A percentile compares a stretch with the other conserved stretches of the same genome.
phyloP scores from a whole-genome alignment of 2,888 invertebrate species.

The Amphiduros pacificus region DNA sequence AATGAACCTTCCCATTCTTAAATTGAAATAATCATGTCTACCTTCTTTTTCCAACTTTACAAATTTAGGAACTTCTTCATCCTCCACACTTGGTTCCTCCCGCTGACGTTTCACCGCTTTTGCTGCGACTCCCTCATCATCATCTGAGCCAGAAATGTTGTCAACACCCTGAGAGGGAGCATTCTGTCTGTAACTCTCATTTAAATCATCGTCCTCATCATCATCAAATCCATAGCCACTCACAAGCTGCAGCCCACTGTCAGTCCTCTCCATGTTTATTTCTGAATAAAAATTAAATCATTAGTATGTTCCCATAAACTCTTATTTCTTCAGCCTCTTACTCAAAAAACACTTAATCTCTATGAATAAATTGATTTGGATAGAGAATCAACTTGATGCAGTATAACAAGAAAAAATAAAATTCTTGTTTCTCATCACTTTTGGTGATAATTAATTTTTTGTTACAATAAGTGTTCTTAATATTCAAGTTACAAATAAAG shows the following conservation, averaged over 20 bases:
- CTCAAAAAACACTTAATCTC: too few species aligned
- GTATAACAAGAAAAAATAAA: too few species aligned
- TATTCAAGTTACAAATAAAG: too few species aligned
- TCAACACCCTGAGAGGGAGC: conserved; percentile 6
- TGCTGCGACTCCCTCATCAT: conserved; percentile 4
- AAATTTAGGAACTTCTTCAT: neutral
- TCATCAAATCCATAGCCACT: conserved; percentile 27
- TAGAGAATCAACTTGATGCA: too few species aligned
- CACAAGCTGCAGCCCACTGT: conserved; percentile 26
- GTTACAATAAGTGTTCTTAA: too few species aligned
- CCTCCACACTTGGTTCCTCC: neutral
- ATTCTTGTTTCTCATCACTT: too few species aligned
- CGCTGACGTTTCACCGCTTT: neutral
- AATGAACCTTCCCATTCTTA: neutral
- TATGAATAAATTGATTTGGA: too few species aligned
- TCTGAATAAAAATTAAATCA: neutral
- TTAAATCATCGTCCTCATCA: conserved; percentile 8
- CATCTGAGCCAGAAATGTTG: conserved; percentile 18
- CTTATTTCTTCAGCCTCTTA: too few species aligned
- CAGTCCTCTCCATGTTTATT: conserved; percentile 15
- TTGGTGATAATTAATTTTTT: too few species aligned
- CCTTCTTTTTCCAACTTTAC: conserved; percentile 3
- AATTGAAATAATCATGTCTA: neutral
- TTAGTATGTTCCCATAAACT: too few species aligned
- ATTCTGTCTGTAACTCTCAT: conserved; percentile 1